Base-by-base conservation (phyloP, 2,113 vertebrate species). In the Clarias macrocephalus region DNA sequence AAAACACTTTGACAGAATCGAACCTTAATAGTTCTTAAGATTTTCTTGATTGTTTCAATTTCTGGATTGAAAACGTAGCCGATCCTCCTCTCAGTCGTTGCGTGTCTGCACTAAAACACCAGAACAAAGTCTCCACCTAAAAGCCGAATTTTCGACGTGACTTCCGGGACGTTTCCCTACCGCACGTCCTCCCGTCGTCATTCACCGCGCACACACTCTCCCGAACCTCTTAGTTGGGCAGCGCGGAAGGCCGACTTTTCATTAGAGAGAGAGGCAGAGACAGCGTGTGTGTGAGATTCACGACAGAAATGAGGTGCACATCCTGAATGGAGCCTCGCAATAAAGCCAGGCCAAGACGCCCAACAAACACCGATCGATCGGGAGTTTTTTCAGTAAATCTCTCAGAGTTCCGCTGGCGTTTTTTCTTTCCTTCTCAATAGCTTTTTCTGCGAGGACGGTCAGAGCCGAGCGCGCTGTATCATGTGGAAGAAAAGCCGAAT, bases 301-400 rank as follows among this genome's bases (percentile, higher is more conserved):
- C 37, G 56, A 52, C 60, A 81, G 83, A 80, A 30, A 75, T 42
- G 10, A 37, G 72, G 72, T 25, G 48, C 48, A 30, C 6, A 66
- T 25, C 16, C 81, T 80, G 82, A 85, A 87, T 8, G 23, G 68
- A 84, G 59, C 9, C 25, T 76, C 75, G 77, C 83, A 83, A 81
- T 72, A 70, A 63, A 6, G 42, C 28, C 66, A 56, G 56, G 30
- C 16, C 28, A 56, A 11, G 37, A 86, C 70, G n/a, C 77, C 62
- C 85, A 65, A 84, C 68, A 82, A 89, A 83, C 76, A 72, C 15
- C 33, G 72, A 88, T 85, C 66, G 91, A 90, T 83, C 75, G 30
- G 80, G 80, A 37, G 66, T 65, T 79, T 79, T 70, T 79, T 56
- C 68, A 23, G 72, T 75, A 87, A 89, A 87, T 85, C 81, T 82